Conservation (phyloP, 2,888 invertebrate genomes). For the Arenicola marina region DNA sequence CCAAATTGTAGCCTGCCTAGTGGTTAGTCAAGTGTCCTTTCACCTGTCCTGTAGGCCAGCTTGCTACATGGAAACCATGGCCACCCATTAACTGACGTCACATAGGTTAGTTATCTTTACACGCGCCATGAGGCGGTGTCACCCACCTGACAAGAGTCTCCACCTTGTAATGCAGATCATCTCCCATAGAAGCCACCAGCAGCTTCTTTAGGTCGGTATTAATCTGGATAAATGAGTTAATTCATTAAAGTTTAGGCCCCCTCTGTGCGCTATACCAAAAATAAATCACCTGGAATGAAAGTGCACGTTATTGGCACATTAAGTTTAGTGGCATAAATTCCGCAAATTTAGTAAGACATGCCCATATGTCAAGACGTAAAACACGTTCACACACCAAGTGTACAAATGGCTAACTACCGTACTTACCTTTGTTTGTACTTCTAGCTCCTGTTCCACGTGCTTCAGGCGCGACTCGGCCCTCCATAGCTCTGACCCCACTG, state of each 20-base stretch:
- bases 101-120: no score
- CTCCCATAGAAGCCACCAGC: constrained; percentile 91
- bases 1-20: no score
- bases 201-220: constrained; percentile 91
- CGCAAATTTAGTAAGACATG: neutral
- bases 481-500: constrained; percentile 4
- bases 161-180: constrained; percentile 87
- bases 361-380: neutral
- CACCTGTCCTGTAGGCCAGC: no score
- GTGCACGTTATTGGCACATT: neutral
- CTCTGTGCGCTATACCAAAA: neutral
- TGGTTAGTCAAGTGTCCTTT: no score
- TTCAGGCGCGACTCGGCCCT: constrained; percentile 13
- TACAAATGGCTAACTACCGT: neutral
- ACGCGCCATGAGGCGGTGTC: no score
- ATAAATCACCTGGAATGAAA: neutral
- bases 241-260: neutral
- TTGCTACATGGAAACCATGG: no score
- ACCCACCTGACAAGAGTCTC: constrained; percentile 80
- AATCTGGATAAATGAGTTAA: constrained; percentile 66
- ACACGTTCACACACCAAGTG: neutral
- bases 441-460: constrained; percentile 16
- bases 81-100: no score
- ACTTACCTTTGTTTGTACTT: constrained; percentile 21
- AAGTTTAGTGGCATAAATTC: no score